Evolutionary conservation across 2,797 vertebrate species (phyloP).

Genomic region (Chelidonichthys spinosus): DNA sequence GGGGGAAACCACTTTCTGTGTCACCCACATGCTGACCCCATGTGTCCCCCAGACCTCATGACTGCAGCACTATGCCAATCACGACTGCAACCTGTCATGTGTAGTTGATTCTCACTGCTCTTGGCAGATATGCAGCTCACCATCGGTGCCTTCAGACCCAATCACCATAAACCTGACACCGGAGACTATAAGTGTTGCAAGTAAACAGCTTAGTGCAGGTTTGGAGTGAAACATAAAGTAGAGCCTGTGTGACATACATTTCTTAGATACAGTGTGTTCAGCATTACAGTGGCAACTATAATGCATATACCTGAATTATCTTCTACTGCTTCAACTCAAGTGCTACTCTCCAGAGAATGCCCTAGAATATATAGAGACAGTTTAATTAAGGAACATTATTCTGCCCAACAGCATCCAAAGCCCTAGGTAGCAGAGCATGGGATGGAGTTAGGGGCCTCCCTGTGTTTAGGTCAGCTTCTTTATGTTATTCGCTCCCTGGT

Average conservation of each 20-base stretch:
- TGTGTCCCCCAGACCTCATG: slow-evolving; percentile 70
- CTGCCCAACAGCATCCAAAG: slow-evolving; percentile 18
- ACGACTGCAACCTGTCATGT: slow-evolving; percentile 69
- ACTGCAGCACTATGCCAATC: slow-evolving; percentile 76
- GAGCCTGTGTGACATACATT: background rate
- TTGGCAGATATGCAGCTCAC: slow-evolving; percentile 48
- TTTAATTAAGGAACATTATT: slow-evolving; percentile 56
- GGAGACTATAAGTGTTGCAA: background rate
- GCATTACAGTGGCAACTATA: slow-evolving; percentile 2
- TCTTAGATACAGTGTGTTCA: background rate
- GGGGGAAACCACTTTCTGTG: slow-evolving; percentile 31
- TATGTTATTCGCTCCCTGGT: slow-evolving; percentile 46
- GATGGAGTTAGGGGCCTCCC: slow-evolving; percentile 53
- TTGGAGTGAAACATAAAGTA: background rate
- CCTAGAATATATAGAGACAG: slow-evolving; percentile 18
- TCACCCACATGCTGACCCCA: slow-evolving; percentile 61
- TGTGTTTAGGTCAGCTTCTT: slow-evolving; percentile 69
- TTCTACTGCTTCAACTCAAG: background rate
- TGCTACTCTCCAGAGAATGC: slow-evolving; percentile 18
- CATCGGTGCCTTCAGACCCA: slow-evolving; percentile 39
- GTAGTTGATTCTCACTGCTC: slow-evolving; percentile 46
- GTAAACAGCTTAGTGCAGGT: slow-evolving; percentile 15
- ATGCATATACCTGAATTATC: slow-evolving; percentile 13
- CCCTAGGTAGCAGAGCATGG: slow-evolving; percentile 35
- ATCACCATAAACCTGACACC: slow-evolving; percentile 23